phyloP scores from a whole-genome alignment of 2,888 invertebrate genomes.

The Baronia brevicornis region DNA sequence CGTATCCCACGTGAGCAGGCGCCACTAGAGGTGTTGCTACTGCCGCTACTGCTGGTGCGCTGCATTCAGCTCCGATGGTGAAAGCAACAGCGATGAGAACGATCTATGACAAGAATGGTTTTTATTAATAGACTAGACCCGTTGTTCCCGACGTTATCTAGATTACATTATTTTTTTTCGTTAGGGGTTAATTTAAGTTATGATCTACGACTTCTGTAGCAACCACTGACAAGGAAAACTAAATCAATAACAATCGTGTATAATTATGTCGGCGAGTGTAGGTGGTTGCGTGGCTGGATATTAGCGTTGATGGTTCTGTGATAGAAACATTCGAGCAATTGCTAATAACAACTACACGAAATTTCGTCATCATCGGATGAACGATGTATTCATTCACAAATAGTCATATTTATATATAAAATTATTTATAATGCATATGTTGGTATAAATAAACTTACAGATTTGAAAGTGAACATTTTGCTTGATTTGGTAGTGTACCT shows the following conservation, averaged over 20 bases:
- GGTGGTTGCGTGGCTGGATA: too few relatives aligned
- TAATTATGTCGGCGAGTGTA: too few relatives aligned
- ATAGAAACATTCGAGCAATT: background rate
- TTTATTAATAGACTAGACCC: too few relatives aligned
- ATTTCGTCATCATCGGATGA: background rate
- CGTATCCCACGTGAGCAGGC: slow-evolving; percentile 75
- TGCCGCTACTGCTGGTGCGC: slow-evolving; percentile 42
- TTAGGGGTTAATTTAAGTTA: too few relatives aligned
- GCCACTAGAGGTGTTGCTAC: slow-evolving; percentile 60
- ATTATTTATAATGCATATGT: slow-evolving; percentile 3
- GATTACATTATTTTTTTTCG: too few relatives aligned
- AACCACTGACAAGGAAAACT: too few relatives aligned
- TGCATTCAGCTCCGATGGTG: slow-evolving; percentile 48
- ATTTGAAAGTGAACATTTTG: slow-evolving; percentile 70
- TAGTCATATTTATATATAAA: slow-evolving; percentile 7
- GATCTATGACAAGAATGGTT: slow-evolving; percentile 42
- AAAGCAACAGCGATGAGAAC: slow-evolving; percentile 58
- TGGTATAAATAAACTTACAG: slow-evolving; percentile 41
- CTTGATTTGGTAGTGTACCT: slow-evolving; percentile 54
- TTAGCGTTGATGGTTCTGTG: too few relatives aligned
- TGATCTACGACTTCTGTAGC: too few relatives aligned
- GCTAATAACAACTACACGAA: background rate
- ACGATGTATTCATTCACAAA: background rate
- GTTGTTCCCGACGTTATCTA: too few relatives aligned
- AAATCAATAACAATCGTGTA: too few relatives aligned